Base-by-base conservation (phyloP, 2,888 invertebrate genomes). In the Caenorhabditis panamensis region DNA sequence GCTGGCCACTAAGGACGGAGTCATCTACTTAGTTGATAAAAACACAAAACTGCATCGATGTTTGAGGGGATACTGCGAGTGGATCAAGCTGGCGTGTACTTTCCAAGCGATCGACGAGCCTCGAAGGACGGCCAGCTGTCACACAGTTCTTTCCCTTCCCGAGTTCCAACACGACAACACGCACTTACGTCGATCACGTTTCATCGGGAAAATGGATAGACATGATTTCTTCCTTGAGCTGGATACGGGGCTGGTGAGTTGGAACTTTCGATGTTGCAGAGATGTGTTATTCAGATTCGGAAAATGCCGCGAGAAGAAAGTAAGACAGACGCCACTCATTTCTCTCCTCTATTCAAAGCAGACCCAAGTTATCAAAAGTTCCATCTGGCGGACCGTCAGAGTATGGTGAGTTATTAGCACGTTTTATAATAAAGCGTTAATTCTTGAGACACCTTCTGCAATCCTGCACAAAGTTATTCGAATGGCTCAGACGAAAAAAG, bases 201-300 rank as follows among this genome's bases (percentile, higher is more conserved):
- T 44, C n/a, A 44, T 54, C 41, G 64, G 41, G 9, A 24, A 11
- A 16, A 13, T 24, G 1, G 53, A 18, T 4, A n/a, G 16, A 2
- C 13, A 56, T 28, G 28, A 54, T 0, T 54, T 26, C 56, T 66
- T 66, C 28, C 18, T 54, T 11, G 66, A 66, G 16, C 24, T 51
- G 24, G 63, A 64, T 1, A 64, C 36, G 1, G 63, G 49, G 16
- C 49, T 36, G n/a, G 63, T 64, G 2, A 36, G 63, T 22, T n/a
- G 9, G 13, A 11, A 11, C 8, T 31, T 9, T 6, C 13, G 13
- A 13, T 41, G 9, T 2, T 11, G 8, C 8, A 41, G 2, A 41
- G 41, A 41, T 6, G 2, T 41, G 2, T 13, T 13, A 13, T 56
- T 13, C 28, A 56, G 54, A 56, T 56, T 18, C 54, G 54, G 1